phyloP scores from a whole-genome alignment of 2,888 invertebrate genomes.

The Caradrina clavipalpis region DNA sequence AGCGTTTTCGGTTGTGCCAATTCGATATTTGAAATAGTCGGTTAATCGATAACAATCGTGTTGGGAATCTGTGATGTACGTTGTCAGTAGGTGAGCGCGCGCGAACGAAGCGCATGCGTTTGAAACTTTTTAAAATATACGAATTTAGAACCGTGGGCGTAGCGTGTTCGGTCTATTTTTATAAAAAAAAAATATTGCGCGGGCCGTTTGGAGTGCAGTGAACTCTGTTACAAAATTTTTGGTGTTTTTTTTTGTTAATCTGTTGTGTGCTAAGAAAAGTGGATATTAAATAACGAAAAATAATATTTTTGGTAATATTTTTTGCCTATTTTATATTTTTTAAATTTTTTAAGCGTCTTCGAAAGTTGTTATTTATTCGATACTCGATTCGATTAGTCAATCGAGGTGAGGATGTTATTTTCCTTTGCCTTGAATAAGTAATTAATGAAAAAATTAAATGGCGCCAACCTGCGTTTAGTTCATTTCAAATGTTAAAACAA shows the following conservation, averaged over 20 bases:
- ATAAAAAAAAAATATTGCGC: conserved; percentile 73
- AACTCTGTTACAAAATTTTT: conserved; percentile 72
- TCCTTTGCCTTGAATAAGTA: conserved; percentile 54
- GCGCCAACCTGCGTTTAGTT: conserved; percentile 21
- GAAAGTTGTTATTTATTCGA: conserved; percentile 37
- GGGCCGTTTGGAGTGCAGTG: conserved; percentile 83
- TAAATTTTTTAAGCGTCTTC: conserved; percentile 8
- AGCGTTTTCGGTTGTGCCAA: conserved; percentile 18
- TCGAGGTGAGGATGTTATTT: conserved; percentile 59
- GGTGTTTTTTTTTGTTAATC: conserved; percentile 56
- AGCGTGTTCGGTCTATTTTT: conserved; percentile 77
- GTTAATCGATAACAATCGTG: conserved; percentile 69
- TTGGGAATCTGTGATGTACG: conserved; percentile 65
- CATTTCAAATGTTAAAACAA: conserved; percentile 17
- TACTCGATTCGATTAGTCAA: conserved; percentile 31
- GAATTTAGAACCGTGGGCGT: conserved; percentile 73
- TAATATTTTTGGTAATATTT: conserved; percentile 36
- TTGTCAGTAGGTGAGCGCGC: conserved; percentile 80
- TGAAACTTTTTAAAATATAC: conserved; percentile 68
- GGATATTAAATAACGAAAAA: conserved; percentile 47
- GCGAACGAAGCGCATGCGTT: conserved; percentile 79
- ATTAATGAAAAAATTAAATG: conserved; percentile 37
- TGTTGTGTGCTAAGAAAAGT: conserved; percentile 57
- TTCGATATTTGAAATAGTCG: conserved; percentile 70
- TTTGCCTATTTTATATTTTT: conserved; percentile 15